These are phyloP conservation scores for Miichthys miiuy DNA, from an alignment of 2,797 vertebrate genomes.

Conservation along the genomic window DNA sequence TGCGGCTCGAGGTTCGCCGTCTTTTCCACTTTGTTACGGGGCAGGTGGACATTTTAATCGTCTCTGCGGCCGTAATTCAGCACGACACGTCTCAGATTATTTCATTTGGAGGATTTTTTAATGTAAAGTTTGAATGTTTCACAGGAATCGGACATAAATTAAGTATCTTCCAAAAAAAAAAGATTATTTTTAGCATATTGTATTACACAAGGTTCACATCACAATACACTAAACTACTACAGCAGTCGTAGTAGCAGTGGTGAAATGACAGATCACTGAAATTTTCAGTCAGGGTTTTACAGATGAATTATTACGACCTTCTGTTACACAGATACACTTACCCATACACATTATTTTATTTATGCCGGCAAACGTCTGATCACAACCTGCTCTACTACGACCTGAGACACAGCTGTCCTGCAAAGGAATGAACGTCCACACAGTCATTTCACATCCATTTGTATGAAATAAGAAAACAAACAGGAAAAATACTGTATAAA, in stretches of 20 bases:
- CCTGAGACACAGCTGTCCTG: no score
- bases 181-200: not conserved
- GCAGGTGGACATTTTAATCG: constrained; percentile 76
- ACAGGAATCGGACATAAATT: not conserved
- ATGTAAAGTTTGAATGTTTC: not conserved
- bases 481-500: no score
- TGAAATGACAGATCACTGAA: no score
- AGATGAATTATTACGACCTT: no score
- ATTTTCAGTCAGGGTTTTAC: no score
- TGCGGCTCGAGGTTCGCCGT: constrained; percentile 66
- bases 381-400: no score
- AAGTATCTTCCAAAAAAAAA: not conserved
- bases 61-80: not conserved
- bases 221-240: not conserved
- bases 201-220: not conserved
- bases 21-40: constrained; percentile 57
- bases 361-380: no score
- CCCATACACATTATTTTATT: no score
- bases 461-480: no score
- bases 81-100: not conserved
- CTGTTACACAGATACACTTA: no score
- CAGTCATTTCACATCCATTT: no score
- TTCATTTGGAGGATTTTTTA: not conserved
- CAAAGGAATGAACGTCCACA: no score
- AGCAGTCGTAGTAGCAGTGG: not conserved